Conservation (phyloP, 2,113 vertebrate genomes). For the Megaleporinus macrocephalus region DNA sequence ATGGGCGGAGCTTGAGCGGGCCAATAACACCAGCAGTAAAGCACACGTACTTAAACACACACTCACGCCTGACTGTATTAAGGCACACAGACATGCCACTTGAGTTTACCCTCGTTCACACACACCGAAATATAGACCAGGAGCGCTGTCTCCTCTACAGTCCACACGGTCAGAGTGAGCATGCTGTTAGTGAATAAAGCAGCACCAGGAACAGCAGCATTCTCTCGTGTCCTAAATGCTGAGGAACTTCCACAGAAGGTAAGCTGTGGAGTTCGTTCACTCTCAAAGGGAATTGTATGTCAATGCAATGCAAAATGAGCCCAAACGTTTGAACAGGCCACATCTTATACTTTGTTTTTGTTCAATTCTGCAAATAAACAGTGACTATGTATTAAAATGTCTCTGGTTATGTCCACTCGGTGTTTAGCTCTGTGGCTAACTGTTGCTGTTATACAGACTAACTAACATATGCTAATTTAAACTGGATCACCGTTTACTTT, state of each 20-base stretch:
- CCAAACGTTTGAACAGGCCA: no score
- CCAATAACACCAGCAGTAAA: conserved; percentile 3
- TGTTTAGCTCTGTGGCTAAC: no score
- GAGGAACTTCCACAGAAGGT: background rate
- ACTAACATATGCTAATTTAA: no score
- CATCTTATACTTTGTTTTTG: no score
- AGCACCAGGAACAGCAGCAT: conserved; percentile 10
- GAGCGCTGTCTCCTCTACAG: conserved; percentile 32
- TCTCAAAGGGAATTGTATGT: background rate
- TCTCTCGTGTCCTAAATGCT: conserved; percentile 4
- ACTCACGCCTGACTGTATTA: conserved; percentile 5
- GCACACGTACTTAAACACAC: background rate
- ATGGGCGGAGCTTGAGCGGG: background rate
- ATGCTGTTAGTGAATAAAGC: conserved; percentile 47
- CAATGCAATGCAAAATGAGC: background rate
- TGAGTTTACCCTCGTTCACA: background rate
- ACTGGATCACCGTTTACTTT: no score
- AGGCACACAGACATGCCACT: conserved; percentile 41
- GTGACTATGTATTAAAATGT: no score
- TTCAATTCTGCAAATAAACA: no score
- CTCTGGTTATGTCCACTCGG: no score
- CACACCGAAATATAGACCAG: conserved; percentile 4
- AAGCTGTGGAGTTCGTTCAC: background rate
- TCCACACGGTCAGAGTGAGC: conserved; percentile 24
- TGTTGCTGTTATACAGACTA: no score